A percentile compares a stretch with the other conserved stretches of the same genome.
These are phyloP conservation scores for Sitta europaea DNA, from an alignment of 2,113 vertebrate genomes.

Conservation along the genomic window DNA sequence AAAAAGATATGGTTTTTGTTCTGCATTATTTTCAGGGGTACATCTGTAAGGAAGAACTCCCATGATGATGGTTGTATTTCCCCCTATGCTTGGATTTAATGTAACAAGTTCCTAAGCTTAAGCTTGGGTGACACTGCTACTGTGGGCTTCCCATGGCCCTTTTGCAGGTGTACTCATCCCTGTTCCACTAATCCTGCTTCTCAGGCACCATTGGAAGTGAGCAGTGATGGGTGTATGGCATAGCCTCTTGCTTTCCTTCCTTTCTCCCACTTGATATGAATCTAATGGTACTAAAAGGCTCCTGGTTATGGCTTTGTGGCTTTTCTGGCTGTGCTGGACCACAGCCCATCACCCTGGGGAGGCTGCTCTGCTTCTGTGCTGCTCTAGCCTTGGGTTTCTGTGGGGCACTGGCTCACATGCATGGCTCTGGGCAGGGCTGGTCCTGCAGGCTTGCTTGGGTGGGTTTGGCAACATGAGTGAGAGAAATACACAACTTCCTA, in stretches of 20 bases:
- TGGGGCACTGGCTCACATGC: rapidly evolving
- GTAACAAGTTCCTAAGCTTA: neutral
- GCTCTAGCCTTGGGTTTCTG: neutral
- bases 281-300: neutral
- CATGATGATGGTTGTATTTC: rapidly evolving
- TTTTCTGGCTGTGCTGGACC: neutral
- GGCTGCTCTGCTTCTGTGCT: neutral
- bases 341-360: neutral
- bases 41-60: neutral
- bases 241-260: neutral
- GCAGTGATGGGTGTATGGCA: rapidly evolving
- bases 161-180: neutral
- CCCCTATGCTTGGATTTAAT: neutral
- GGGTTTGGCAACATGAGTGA: neutral
- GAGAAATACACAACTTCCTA: neutral
- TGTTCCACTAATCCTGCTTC: rapidly evolving
- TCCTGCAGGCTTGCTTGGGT: rapidly evolving
- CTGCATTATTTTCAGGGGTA: neutral
- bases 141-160: neutral
- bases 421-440: neutral
- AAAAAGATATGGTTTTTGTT: rapidly evolving
- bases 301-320: neutral
- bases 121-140: neutral
- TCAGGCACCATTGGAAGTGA: rapidly evolving
- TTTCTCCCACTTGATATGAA: neutral